These are phyloP conservation scores for Heliangelus exortis DNA, from an alignment of 2,797 vertebrate genomes.

Conservation along the genomic window DNA sequence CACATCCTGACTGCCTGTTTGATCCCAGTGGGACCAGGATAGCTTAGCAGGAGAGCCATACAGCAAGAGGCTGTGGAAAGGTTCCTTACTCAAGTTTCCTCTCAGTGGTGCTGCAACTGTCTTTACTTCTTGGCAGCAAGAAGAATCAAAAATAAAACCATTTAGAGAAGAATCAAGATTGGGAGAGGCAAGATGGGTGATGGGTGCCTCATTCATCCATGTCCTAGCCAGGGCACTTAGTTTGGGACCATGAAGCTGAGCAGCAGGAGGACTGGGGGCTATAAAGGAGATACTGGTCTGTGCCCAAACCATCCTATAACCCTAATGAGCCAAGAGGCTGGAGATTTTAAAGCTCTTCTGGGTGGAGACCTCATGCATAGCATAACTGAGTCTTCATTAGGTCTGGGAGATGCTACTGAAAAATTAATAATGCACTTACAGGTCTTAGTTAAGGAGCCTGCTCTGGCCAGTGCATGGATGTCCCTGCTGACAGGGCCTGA, in stretches of 20 bases:
- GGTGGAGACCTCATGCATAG: not conserved
- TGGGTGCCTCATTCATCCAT: not conserved
- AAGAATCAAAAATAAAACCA: not conserved
- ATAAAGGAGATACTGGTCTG: fast-evolving
- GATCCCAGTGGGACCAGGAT: not conserved
- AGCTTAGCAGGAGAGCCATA: not conserved
- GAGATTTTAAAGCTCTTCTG: not conserved
- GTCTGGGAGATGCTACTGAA: slow-evolving; percentile 30
- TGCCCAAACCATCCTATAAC: not conserved
- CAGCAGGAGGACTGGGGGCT: not conserved
- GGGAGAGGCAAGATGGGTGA: not conserved
- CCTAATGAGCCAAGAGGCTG: not conserved
- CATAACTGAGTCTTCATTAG: slow-evolving; percentile 36
- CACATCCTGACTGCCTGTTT: not conserved
- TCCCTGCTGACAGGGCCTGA: not conserved
- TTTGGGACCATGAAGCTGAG: not conserved
- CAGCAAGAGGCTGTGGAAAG: not conserved
- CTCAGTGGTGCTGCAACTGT: not conserved
- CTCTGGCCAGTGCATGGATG: not conserved
- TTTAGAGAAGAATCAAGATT: not conserved
- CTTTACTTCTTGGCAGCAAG: not conserved
- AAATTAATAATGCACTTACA: slow-evolving; percentile 24
- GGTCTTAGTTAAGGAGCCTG: slow-evolving; percentile 15
- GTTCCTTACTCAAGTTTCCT: not conserved
- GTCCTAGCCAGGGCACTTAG: not conserved